These are phyloP conservation scores for Arion vulgaris DNA, from an alignment of 1,140 invertebrate species.

Conservation along the genomic window DNA sequence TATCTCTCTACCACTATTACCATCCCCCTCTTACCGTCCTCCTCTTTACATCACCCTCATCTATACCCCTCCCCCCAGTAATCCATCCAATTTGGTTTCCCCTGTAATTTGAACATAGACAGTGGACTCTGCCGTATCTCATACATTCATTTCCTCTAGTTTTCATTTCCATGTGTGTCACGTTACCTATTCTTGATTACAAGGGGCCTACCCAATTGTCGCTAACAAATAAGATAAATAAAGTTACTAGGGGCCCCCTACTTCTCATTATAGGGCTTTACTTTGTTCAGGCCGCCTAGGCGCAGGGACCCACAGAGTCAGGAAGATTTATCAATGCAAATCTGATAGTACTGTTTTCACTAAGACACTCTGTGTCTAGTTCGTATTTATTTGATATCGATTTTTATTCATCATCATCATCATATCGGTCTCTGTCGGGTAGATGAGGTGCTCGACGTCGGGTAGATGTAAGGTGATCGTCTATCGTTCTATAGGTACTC, in stretches of 20 bases:
- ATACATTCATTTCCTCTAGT: constrained; percentile 12
- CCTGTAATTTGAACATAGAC: constrained; percentile 12
- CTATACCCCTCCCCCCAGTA: neutral
- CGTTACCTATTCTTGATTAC: neutral
- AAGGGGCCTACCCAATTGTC: constrained; percentile 3
- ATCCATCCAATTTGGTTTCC: neutral
- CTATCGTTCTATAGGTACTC: too few species aligned
- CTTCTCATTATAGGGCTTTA: neutral
- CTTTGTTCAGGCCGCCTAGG: neutral
- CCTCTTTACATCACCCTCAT: too few species aligned
- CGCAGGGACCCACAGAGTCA: neutral
- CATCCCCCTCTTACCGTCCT: too few species aligned
- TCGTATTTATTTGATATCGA: too few species aligned
- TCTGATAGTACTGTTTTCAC: too few species aligned
- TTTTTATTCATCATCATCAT: too few species aligned
- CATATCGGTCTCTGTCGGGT: too few species aligned
- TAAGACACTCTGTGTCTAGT: too few species aligned
- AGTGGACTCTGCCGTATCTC: neutral
- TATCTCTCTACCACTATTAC: too few species aligned
- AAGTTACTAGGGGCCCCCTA: neutral
- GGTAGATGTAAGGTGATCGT: too few species aligned
- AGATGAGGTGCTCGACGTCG: too few species aligned
- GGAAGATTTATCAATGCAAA: neutral
- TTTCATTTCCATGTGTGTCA: constrained; percentile 5
- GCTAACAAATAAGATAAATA: constrained; percentile 13